A percentile compares a stretch with the other conserved stretches of the same genome.
phyloP scores from a whole-genome alignment of 2,113 vertebrate species.

The Anas platyrhynchos region DNA sequence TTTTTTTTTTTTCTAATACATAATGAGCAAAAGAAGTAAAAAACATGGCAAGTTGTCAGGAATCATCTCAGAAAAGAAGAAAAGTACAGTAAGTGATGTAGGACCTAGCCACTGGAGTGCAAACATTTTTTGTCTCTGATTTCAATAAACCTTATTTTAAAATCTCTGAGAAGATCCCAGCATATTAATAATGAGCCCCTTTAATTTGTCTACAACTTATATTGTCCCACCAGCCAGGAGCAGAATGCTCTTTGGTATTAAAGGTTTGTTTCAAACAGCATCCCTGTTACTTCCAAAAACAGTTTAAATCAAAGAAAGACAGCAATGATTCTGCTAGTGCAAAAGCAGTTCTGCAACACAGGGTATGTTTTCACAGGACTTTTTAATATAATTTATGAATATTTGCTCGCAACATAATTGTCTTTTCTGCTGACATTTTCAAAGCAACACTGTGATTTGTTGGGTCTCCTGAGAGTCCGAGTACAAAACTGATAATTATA shows the following conservation, averaged over 20 bases:
- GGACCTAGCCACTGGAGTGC: background rate
- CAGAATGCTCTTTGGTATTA: background rate
- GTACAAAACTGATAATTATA: conserved; percentile 99
- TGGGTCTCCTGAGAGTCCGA: conserved; percentile 87
- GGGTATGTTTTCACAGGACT: conserved; percentile 80
- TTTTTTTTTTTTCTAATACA: conserved; percentile 16
- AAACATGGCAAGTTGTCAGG: conserved; percentile 13
- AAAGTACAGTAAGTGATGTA: background rate
- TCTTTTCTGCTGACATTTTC: conserved; percentile 98
- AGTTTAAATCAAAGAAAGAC: conserved; percentile 72
- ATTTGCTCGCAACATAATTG: conserved; percentile 85
- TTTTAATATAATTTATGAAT: conserved; percentile 88
- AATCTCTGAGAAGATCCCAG: background rate
- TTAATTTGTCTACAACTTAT: background rate
- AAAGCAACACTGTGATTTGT: conserved; percentile 90
- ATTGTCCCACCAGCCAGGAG: background rate
- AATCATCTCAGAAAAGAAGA: background rate
- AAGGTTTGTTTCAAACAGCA: conserved; percentile 37
- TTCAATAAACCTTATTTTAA: conserved; percentile 18
- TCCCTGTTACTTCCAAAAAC: conserved; percentile 40
- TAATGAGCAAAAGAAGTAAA: conserved; percentile 51
- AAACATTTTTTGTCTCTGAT: conserved; percentile 21
- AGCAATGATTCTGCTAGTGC: conserved; percentile 62
- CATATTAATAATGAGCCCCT: background rate
- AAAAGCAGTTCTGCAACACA: conserved; percentile 73